Evolutionary conservation across 92 coral and sea anemone species (phyloP).

Genomic region (Porites lobata): DNA sequence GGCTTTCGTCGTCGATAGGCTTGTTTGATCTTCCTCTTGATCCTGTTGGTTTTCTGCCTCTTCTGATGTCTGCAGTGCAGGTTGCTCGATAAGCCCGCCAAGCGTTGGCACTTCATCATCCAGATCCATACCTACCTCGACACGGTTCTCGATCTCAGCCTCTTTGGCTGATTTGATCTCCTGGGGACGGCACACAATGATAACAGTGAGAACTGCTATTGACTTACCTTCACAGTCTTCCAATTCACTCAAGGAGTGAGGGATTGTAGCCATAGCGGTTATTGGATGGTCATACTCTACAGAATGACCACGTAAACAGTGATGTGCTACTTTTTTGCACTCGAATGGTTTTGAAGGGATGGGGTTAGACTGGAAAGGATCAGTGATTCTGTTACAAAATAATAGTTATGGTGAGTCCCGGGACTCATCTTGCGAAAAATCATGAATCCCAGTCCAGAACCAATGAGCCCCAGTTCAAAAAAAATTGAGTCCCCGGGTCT

Average conservation of each 20-base stretch:
- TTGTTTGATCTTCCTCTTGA: background rate
- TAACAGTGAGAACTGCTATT: constrained; percentile 30
- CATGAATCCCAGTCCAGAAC: too few relatives aligned
- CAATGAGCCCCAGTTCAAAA: too few relatives aligned
- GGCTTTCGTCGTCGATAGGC: too few relatives aligned
- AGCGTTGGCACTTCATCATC: constrained; percentile 72
- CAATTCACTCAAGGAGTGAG: background rate
- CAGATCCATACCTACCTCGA: constrained; percentile 95
- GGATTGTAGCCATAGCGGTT: background rate
- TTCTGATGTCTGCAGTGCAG: constrained; percentile 8
- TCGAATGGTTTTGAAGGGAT: too few relatives aligned
- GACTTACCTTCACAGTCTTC: constrained; percentile 16
- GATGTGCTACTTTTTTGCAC: background rate
- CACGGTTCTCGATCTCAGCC: constrained; percentile 82
- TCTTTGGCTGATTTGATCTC: constrained; percentile 85
- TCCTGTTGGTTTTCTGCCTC: background rate
- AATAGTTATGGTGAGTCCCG: too few relatives aligned
- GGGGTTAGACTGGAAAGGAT: too few relatives aligned
- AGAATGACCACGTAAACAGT: background rate
- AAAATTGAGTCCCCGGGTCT: too few relatives aligned
- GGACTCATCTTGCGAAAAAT: too few relatives aligned
- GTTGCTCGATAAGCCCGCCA: constrained; percentile 52
- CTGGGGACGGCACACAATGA: constrained; percentile 75
- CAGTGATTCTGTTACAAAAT: too few relatives aligned
- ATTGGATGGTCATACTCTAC: background rate